Evolutionary conservation across 2,113 vertebrate species (phyloP).

Genomic region (Aviceda subcristata): DNA sequence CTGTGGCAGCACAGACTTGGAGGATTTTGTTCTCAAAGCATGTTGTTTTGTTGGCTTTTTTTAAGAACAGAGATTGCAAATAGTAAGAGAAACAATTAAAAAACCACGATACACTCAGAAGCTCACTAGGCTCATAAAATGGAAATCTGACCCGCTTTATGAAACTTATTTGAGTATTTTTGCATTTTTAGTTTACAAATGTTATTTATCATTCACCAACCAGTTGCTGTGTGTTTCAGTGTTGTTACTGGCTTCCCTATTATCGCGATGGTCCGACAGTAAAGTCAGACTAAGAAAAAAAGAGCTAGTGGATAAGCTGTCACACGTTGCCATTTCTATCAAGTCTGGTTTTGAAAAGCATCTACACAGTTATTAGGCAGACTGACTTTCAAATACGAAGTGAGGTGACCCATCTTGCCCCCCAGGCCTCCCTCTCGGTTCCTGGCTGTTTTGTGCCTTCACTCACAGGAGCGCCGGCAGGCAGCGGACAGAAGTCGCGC

Average conservation of each 20-base stretch:
- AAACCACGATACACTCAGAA: neutral
- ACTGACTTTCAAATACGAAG: neutral
- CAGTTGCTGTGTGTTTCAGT: neutral
- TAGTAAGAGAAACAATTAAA: neutral
- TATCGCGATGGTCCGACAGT: fast-evolving
- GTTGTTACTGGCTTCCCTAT: neutral
- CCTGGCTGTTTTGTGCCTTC: neutral
- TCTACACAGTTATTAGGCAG: neutral
- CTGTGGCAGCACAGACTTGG: neutral
- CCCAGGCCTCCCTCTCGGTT: neutral
- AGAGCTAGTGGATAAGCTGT: neutral
- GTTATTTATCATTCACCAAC: neutral
- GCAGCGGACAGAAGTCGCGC: neutral
- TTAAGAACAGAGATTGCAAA: neutral
- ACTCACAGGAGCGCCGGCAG: fast-evolving
- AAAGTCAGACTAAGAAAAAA: neutral
- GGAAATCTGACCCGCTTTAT: neutral
- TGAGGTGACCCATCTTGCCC: neutral
- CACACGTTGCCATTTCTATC: neutral
- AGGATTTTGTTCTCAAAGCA: neutral
- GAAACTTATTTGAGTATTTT: neutral
- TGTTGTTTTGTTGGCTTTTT: neutral
- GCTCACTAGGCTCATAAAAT: neutral
- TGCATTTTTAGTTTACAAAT: neutral
- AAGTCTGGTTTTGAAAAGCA: neutral